phyloP scores from a whole-genome alignment of 2,888 invertebrate genomes.

The Drosophila gaucha region DNA sequence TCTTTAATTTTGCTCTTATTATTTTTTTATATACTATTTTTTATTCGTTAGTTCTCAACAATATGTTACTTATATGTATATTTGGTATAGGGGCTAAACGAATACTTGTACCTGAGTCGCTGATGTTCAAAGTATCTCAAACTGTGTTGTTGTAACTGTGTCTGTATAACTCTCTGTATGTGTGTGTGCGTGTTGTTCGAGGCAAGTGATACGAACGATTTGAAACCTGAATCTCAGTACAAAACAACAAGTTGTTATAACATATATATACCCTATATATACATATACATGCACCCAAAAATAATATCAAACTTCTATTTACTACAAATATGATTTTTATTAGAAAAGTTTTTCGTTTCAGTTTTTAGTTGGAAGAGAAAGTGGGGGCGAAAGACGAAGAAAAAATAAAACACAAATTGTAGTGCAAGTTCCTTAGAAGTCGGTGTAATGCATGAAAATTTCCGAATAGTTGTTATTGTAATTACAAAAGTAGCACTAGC shows the following conservation, averaged over 20 bases:
- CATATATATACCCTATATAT: constrained; percentile 11
- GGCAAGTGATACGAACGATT: constrained; percentile 57
- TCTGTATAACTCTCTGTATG: constrained; percentile 8
- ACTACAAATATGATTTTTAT: constrained; percentile 13
- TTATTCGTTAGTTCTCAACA: neutral
- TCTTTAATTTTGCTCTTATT: neutral
- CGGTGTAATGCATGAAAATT: constrained; percentile 52
- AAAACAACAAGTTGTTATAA: constrained; percentile 55
- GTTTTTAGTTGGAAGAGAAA: neutral
- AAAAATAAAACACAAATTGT: constrained; percentile 34
- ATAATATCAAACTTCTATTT: constrained; percentile 16
- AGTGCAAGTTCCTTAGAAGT: constrained; percentile 69
- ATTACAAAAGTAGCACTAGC: constrained; percentile 58
- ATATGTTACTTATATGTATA: constrained; percentile 9
- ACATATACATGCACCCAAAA: constrained; percentile 1
- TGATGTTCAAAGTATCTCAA: constrained; percentile 62
- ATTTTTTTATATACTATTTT: constrained; percentile 2
- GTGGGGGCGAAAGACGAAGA: neutral
- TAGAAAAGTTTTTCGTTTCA: neutral
- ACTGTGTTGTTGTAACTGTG: constrained; percentile 28
- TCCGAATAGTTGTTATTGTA: constrained; percentile 63
- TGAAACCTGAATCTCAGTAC: constrained; percentile 75
- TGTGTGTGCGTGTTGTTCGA: constrained; percentile 34
- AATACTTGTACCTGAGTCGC: constrained; percentile 74
- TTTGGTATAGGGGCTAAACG: constrained; percentile 20